Percentiles rank a stretch among this genome's conserved stretches.
These are phyloP conservation scores for Sphaerolaimus hirsutus DNA, from an alignment of 2,888 invertebrate genomes.

Conservation along the genomic window DNA sequence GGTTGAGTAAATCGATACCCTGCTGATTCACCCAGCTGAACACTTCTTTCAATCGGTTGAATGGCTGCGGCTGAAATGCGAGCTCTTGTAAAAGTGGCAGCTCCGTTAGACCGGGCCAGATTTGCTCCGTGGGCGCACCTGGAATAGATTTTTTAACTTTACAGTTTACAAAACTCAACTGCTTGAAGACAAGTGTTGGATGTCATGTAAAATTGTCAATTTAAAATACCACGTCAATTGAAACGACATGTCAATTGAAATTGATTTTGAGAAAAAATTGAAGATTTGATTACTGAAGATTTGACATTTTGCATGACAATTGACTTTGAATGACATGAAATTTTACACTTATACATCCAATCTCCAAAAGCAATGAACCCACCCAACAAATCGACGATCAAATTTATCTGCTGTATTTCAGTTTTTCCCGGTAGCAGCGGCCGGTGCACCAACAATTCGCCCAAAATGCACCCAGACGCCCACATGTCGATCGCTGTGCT, in stretches of 20 bases:
- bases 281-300: too few relatives aligned
- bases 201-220: too few relatives aligned
- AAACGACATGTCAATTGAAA: too few relatives aligned
- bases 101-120: constrained; percentile 44
- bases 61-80: constrained; percentile 63
- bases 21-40: background rate
- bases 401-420: constrained; percentile 45
- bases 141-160: background rate
- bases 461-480: constrained; percentile 45
- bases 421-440: constrained; percentile 70
- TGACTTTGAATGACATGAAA: too few relatives aligned
- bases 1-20: background rate
- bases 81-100: constrained; percentile 43
- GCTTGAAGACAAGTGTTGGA: too few relatives aligned
- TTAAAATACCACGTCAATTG: too few relatives aligned
- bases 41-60: constrained; percentile 26
- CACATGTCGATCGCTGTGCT: constrained; percentile 94
- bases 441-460: constrained; percentile 62
- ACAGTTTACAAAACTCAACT: background rate
- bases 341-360: too few relatives aligned
- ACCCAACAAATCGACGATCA: constrained; percentile 66
- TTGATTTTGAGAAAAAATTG: too few relatives aligned
- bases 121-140: constrained; percentile 41
- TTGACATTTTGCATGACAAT: too few relatives aligned
- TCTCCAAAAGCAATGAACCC: background rate